Percentiles rank a stretch among this genome's conserved stretches.
phyloP scores from a whole-genome alignment of 1,140 invertebrate species.

The Macrobrachium nipponense region DNA sequence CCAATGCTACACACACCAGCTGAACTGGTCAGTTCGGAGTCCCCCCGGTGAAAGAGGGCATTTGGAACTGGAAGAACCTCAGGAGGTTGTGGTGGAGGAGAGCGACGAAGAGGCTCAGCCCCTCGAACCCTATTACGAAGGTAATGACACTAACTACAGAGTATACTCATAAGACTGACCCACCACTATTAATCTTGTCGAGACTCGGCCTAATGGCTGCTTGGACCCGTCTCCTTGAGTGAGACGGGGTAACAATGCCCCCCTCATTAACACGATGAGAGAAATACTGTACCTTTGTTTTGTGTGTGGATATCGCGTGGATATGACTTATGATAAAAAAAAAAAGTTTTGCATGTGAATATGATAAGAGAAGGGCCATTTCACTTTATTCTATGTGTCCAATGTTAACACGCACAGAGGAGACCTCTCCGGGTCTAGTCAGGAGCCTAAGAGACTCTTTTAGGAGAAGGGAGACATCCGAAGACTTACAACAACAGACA shows the following conservation, averaged over 20 bases:
- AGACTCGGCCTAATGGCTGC: no score
- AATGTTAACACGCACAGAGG: constrained; percentile 8
- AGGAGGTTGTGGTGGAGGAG: background rate
- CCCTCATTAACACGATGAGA: no score
- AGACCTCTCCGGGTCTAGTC: constrained; percentile 13
- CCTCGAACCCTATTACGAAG: constrained; percentile 2
- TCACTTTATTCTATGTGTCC: no score
- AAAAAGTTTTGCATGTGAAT: no score
- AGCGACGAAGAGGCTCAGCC: constrained; percentile 13
- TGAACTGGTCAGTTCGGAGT: constrained; percentile 32
- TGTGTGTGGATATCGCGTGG: no score
- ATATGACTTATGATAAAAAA: no score
- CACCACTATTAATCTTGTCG: background rate
- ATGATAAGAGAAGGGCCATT: no score
- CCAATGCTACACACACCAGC: constrained; percentile 21
- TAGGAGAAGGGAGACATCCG: background rate
- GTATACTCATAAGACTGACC: background rate
- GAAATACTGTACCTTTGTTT: no score
- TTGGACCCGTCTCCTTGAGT: no score
- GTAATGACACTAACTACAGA: constrained; percentile 13
- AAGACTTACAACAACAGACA: background rate
- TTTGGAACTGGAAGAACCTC: background rate
- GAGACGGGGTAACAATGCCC: no score
- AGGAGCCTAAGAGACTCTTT: constrained; percentile 15
- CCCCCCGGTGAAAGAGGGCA: constrained; percentile 7